Percentiles rank a stretch among this genome's conserved stretches.
Conservation (phyloP, 2,797 vertebrate species). For the Coregonus suidteri region DNA sequence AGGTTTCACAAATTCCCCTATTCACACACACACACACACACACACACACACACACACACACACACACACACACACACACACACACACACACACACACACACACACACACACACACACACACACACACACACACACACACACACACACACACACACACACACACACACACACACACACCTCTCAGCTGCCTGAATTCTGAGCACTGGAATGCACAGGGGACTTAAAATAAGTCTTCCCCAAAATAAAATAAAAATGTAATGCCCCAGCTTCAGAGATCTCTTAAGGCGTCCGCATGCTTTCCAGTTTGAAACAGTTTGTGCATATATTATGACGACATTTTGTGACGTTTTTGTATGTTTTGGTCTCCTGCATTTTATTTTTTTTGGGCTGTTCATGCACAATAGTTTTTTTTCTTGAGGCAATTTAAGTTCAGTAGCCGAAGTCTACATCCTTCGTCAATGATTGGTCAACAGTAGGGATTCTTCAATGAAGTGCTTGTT, state of each 20-base stretch:
- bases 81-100: neutral
- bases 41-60: neutral
- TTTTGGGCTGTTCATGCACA: too few relatives aligned
- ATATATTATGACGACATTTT: too few relatives aligned
- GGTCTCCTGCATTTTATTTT: too few relatives aligned
- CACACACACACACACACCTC: neutral
- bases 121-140: constrained; percentile 11
- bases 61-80: neutral
- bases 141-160: constrained; percentile 13
- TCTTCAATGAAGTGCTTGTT: too few relatives aligned
- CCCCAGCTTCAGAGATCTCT: constrained; percentile 17
- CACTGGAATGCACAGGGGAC: constrained; percentile 45
- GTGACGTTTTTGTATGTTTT: too few relatives aligned
- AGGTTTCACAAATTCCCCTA: constrained; percentile 36
- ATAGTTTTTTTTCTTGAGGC: too few relatives aligned
- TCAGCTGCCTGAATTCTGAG: constrained; percentile 1
- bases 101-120: neutral
- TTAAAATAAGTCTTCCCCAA: constrained; percentile 25
- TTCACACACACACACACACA: constrained; percentile 15
- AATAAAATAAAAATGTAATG: constrained; percentile 30
- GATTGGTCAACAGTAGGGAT: too few relatives aligned
- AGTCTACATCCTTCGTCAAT: too few relatives aligned
- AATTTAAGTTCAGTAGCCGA: too few relatives aligned
- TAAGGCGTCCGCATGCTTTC: too few relatives aligned
- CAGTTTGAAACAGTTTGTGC: too few relatives aligned